Percentiles rank a stretch among this genome's conserved stretches.
phyloP scores from a whole-genome alignment of 1,140 invertebrate genomes.

The Aphelinus atriplicis region DNA sequence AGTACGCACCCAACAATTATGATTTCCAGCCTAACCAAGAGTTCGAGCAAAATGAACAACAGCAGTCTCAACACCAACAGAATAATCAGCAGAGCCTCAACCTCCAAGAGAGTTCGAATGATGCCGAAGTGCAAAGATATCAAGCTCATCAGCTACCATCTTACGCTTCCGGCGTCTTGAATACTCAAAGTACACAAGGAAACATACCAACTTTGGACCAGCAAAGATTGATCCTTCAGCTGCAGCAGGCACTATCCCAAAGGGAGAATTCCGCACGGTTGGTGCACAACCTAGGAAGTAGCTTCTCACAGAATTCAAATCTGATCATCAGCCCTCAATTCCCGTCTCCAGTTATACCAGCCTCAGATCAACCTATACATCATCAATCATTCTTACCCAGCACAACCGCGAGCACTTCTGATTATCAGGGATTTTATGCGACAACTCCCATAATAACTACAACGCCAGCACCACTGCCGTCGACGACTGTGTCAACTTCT shows the following conservation, averaged over 20 bases:
- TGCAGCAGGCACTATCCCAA: conserved; percentile 52
- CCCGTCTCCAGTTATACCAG: no score
- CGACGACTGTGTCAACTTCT: neutral
- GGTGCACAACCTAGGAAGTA: conserved; percentile 39
- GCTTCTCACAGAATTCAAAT: conserved; percentile 1
- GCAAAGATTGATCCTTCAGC: conserved; percentile 55
- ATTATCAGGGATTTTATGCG: conserved; percentile 11
- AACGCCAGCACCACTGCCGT: conserved; percentile 22
- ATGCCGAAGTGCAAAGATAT: conserved; percentile 40
- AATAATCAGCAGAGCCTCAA: conserved; percentile 26
- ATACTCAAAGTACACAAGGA: conserved; percentile 49
- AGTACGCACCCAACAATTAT: conserved; percentile 52
- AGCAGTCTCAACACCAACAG: conserved; percentile 37
- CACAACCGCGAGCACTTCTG: neutral
- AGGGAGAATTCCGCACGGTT: conserved; percentile 47
- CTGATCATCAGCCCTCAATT: neutral
- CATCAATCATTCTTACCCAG: neutral
- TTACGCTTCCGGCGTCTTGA: conserved; percentile 57
- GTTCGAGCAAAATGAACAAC: conserved; percentile 38
- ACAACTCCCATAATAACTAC: conserved; percentile 38
- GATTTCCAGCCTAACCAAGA: conserved; percentile 31
- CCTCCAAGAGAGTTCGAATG: conserved; percentile 33
- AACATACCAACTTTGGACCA: conserved; percentile 58
- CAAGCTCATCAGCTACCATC: conserved; percentile 45
- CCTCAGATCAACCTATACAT: neutral